Percentiles rank a stretch among this genome's conserved stretches.
phyloP scores from a whole-genome alignment of 1,140 invertebrate genomes.

The Maconellicoccus hirsutus region DNA sequence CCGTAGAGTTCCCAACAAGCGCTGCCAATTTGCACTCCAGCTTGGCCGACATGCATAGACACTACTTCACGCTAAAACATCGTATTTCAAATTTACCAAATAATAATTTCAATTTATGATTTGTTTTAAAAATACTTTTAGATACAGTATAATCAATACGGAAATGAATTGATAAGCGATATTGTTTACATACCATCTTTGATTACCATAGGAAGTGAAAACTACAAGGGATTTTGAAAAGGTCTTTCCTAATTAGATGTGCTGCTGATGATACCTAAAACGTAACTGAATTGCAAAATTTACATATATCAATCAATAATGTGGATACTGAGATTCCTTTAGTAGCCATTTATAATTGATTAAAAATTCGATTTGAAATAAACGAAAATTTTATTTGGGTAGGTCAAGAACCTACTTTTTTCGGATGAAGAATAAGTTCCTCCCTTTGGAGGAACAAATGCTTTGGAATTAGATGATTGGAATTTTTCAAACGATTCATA shows the following conservation, averaged over 20 bases:
- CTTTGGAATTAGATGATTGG: too few relatives aligned
- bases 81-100: too few relatives aligned
- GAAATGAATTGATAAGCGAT: not conserved
- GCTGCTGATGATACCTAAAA: not conserved
- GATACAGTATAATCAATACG: not conserved
- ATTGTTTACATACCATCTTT: not conserved
- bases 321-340: too few relatives aligned
- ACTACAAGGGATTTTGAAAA: not conserved
- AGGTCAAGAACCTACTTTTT: too few relatives aligned
- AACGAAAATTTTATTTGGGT: too few relatives aligned
- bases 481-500: too few relatives aligned
- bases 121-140: too few relatives aligned
- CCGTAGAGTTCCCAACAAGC: conserved; percentile 50
- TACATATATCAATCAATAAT: not conserved
- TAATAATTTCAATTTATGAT: too few relatives aligned
- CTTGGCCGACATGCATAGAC: conserved; percentile 40
- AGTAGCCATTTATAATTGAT: too few relatives aligned
- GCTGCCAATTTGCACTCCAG: conserved; percentile 76
- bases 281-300: not conserved
- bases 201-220: conserved; percentile 4
- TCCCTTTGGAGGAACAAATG: too few relatives aligned
- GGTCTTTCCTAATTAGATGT: not conserved
- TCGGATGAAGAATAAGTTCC: too few relatives aligned
- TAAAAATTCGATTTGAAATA: too few relatives aligned
- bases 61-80: conserved; percentile 23